Conservation (phyloP, 1,140 invertebrate genomes). For the Diorhabda carinulata region DNA sequence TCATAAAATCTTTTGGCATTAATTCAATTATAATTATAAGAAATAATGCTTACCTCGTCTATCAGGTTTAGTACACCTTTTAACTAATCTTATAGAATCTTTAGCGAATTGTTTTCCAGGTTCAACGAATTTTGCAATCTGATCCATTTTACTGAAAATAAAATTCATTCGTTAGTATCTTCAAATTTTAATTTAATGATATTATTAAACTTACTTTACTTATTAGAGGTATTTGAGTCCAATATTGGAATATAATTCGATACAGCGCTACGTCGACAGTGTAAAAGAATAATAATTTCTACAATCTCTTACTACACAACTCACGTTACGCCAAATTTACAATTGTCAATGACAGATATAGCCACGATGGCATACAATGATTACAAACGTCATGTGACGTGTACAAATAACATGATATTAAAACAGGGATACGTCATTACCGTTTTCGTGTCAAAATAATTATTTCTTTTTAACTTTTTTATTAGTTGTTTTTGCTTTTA, state of each 20-base stretch:
- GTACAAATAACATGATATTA: not conserved
- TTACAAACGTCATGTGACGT: not conserved
- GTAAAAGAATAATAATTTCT: not conserved
- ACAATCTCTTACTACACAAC: not conserved
- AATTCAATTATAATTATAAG: constrained; percentile 18
- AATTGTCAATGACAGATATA: not conserved
- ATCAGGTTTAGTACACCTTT: constrained; percentile 99
- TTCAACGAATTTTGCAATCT: constrained; percentile 91
- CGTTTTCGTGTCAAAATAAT: too few relatives aligned
- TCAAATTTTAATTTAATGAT: too few relatives aligned
- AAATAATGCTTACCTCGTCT: constrained; percentile 76
- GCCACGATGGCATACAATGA: not conserved
- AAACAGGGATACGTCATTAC: too few relatives aligned
- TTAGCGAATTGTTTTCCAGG: constrained; percentile 95
- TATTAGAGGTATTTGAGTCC: too few relatives aligned
- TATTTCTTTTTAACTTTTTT: too few relatives aligned
- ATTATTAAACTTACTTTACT: too few relatives aligned
- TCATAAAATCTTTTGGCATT: too few relatives aligned
- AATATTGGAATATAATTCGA: too few relatives aligned
- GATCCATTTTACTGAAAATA: constrained; percentile 76
- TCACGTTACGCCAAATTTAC: not conserved
- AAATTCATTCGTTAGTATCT: too few relatives aligned
- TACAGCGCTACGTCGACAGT: not conserved
- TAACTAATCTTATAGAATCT: constrained; percentile 95
- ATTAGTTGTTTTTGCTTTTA: too few relatives aligned